Evolutionary conservation across 2,113 vertebrate species (phyloP), one percentile per base, ranked within the genome.

Genomic region (Tychaedon coryphoeus): DNA sequence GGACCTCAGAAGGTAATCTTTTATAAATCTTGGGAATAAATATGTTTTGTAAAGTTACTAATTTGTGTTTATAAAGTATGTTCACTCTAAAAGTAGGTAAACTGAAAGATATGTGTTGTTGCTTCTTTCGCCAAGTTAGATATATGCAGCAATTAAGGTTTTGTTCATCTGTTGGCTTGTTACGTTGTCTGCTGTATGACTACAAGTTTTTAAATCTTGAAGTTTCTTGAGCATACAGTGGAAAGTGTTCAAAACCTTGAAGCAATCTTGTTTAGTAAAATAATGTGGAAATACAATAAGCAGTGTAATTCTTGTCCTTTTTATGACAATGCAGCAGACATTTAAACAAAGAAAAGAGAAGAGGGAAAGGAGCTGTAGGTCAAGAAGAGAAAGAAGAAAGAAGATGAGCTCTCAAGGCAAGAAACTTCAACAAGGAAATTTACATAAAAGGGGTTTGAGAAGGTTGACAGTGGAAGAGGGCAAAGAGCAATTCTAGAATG

Each of bases 401-500:
- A 40, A 38, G 8, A 14, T 9, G 9, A 69, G 5, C 13, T 61
- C 11, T 84, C 15, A n/a, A 77, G 28, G 23, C 24, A 84, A 51
- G 42, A 62, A 93, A 57, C 7, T 61, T 64, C 12, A 43, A 40
- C 23, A 54, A 33, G 8, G 9, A 71, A 75, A 48, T 12, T 47
- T 11, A 19, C 3, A 26, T 34, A 28, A n/a, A 83, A 54, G 8
- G 18, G 2, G 1, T 56, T 38, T 86, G 23, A 4, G 12, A 26
- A 48, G 5, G 2, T 14, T 15, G 13, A 8, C 19, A 48, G 17
- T 26, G 14, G 14, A 40, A 64, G 9, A 51, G n/a, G 12, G 9
- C 5, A 69, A 19, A 50, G 4, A 79, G 2, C 0, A 6, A 12
- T 64, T 80, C 9, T 20, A 31, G 4, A 26, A 3, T 7, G 5